These are phyloP conservation scores for Oscheius sp. DNA, from an alignment of 2,888 invertebrate species.

Conservation along the genomic window DNA sequence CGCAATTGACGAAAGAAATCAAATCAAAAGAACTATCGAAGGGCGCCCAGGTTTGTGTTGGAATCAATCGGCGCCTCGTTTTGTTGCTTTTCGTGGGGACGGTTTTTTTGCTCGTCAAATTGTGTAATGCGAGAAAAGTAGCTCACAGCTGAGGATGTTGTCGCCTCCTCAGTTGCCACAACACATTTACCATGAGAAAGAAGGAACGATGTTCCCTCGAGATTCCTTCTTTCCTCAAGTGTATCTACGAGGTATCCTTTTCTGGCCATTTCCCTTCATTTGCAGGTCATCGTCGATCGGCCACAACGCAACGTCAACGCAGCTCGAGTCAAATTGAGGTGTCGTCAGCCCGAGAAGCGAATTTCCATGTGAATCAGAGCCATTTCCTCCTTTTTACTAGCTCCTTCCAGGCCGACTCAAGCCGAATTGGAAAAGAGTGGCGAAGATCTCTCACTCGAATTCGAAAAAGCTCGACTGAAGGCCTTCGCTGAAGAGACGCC, in stretches of 20 bases:
- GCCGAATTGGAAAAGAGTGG: not conserved
- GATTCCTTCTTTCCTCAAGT: slow-evolving; percentile 17
- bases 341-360: slow-evolving; percentile 16
- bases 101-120: slow-evolving; percentile 9
- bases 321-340: slow-evolving; percentile 21
- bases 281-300: slow-evolving; percentile 32
- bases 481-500: not conserved
- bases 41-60: slow-evolving; percentile 23
- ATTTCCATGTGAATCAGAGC: not conserved
- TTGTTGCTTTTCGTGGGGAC: slow-evolving; percentile 4
- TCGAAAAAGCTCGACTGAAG: not conserved
- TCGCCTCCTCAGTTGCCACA: not conserved
- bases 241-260: slow-evolving; percentile 9
- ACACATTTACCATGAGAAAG: slow-evolving; percentile 1
- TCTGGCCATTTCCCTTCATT: not conserved
- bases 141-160: slow-evolving; percentile 19
- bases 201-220: slow-evolving; percentile 4
- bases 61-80: not conserved
- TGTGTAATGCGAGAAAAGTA: slow-evolving; percentile 16
- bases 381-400: not conserved
- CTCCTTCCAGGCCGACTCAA: slow-evolving; percentile 1
- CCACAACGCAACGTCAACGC: slow-evolving; percentile 23
- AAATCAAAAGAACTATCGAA: slow-evolving; percentile 1
- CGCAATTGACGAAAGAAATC: not conserved
- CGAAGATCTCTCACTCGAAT: not conserved